Percentiles rank a stretch among this genome's conserved stretches.
Conservation (phyloP, 2,888 invertebrate genomes). For the Pimpla rufipes region DNA sequence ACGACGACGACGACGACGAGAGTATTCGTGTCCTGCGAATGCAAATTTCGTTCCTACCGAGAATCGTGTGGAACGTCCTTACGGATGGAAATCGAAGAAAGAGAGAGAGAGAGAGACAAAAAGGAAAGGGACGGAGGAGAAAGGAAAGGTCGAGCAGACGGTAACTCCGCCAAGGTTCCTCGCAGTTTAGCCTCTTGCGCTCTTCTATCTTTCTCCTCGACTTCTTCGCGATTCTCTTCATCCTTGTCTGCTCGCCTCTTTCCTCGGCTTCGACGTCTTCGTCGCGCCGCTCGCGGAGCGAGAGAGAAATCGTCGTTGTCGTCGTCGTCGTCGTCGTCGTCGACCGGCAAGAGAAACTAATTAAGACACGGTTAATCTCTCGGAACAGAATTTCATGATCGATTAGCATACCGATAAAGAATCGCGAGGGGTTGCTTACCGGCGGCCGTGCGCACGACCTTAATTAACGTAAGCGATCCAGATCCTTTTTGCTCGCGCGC, state of each 20-base stretch:
- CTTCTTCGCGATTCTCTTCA: not conserved
- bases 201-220: conserved; percentile 31
- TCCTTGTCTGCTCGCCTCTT: conserved; percentile 23
- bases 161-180: conserved; percentile 61
- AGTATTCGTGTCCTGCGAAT: conserved; percentile 72
- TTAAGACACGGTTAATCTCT: conserved; percentile 83
- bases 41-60: conserved; percentile 73
- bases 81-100: conserved; percentile 73
- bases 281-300: conserved; percentile 47
- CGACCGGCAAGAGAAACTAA: conserved; percentile 78
- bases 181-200: conserved; percentile 57
- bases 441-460: conserved; percentile 78
- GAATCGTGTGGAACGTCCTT: conserved; percentile 74
- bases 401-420: conserved; percentile 81
- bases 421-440: conserved; percentile 73
- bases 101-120: conserved; percentile 38
- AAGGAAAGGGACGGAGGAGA: conserved; percentile 53
- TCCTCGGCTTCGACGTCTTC: conserved; percentile 17
- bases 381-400: conserved; percentile 80
- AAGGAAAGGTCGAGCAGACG: conserved; percentile 64
- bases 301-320: conserved; percentile 66
- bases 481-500: conserved; percentile 63
- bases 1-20: conserved; percentile 7
- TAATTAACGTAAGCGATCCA: conserved; percentile 81
- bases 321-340: conserved; percentile 66